These are phyloP conservation scores for Ypsolopha scabrella DNA, from an alignment of 2,888 invertebrate species.

Conservation along the genomic window DNA sequence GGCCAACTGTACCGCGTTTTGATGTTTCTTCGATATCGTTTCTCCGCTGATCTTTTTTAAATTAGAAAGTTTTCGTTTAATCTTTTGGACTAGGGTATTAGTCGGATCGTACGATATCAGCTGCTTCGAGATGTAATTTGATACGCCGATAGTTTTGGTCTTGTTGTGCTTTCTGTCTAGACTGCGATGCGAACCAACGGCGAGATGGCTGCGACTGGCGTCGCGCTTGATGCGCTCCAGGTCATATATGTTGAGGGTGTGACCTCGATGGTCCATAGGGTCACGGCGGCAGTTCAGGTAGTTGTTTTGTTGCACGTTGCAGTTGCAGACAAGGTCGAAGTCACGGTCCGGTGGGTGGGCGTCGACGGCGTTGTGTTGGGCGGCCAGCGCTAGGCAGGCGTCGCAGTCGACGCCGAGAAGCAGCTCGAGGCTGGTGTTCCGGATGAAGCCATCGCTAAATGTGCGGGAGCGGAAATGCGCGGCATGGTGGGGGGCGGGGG, in stretches of 20 bases:
- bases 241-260: conserved; percentile 57
- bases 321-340: conserved; percentile 60
- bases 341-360: conserved; percentile 53
- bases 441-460: conserved; percentile 62
- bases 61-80: conserved; percentile 62
- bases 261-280: conserved; percentile 39
- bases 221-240: conserved; percentile 57
- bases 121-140: conserved; percentile 62
- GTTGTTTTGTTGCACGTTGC: conserved; percentile 57
- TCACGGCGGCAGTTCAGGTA: conserved; percentile 50
- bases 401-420: conserved; percentile 65
- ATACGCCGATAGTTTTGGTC: conserved; percentile 57
- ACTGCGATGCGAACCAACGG: conserved; percentile 53
- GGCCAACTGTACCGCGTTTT: conserved; percentile 58
- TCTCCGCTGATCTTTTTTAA: conserved; percentile 63
- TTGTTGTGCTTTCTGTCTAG: conserved; percentile 60
- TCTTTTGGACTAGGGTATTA: conserved; percentile 59
- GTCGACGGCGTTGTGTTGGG: conserved; percentile 47
- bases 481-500: conserved; percentile 23
- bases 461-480: conserved; percentile 59
- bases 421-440: conserved; percentile 61
- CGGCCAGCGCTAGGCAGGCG: conserved; percentile 57
- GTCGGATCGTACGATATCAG: conserved; percentile 61
- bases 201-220: conserved; percentile 40
- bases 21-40: conserved; percentile 56